phyloP scores from a whole-genome alignment of 2,888 invertebrate species.

The Epsilonema sp. region DNA sequence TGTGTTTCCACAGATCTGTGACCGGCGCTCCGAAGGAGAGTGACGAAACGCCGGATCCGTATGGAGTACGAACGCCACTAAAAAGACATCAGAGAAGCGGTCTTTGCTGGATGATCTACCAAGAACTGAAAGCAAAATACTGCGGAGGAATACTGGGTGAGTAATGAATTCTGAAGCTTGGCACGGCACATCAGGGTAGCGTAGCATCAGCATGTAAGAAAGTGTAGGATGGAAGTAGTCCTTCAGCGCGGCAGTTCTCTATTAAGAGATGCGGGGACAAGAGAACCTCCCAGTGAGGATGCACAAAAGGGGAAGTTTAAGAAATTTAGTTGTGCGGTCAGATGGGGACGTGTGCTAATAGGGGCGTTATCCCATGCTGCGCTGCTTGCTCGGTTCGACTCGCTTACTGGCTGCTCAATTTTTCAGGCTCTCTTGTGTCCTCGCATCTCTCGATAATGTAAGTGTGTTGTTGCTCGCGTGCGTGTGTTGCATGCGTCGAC shows the following conservation, averaged over 20 bases:
- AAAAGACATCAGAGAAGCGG: slow-evolving; percentile 69
- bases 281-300: neutral
- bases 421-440: too few relatives aligned
- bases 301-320: neutral
- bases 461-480: neutral
- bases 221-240: neutral
- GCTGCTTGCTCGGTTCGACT: too few relatives aligned
- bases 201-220: neutral
- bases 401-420: too few relatives aligned
- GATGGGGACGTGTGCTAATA: too few relatives aligned
- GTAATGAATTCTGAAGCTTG: neutral
- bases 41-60: slow-evolving; percentile 5
- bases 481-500: too few relatives aligned
- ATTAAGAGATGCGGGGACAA: too few relatives aligned
- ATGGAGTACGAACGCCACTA: slow-evolving; percentile 27
- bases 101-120: slow-evolving; percentile 66
- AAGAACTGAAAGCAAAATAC: slow-evolving; percentile 56
- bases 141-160: slow-evolving; percentile 69
- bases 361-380: too few relatives aligned
- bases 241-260: neutral
- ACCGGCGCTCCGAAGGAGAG: slow-evolving; percentile 5
- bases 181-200: neutral
- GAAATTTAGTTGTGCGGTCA: too few relatives aligned
- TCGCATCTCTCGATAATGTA: neutral
- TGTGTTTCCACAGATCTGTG: too few relatives aligned